phyloP scores from a whole-genome alignment of 1,140 invertebrate species.

The Sinella curviseta region DNA sequence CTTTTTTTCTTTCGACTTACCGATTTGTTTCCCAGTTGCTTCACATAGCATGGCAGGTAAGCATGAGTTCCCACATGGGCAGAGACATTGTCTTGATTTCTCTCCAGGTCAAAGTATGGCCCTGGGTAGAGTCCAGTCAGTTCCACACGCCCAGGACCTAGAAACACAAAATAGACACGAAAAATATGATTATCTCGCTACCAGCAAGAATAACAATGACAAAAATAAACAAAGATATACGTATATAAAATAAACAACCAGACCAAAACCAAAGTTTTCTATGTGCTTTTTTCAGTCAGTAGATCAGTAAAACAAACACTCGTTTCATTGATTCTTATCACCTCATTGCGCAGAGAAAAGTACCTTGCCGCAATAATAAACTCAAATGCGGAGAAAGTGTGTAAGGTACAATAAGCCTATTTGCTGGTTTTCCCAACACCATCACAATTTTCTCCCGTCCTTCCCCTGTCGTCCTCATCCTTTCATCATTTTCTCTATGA shows the following conservation, averaged over 20 bases:
- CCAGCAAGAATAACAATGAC: not conserved
- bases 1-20: conserved; percentile 40
- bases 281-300: not conserved
- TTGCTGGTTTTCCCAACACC: too few relatives aligned
- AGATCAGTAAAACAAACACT: too few relatives aligned
- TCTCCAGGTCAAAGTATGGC: conserved; percentile 48
- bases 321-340: too few relatives aligned
- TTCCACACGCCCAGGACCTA: conserved; percentile 38
- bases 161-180: not conserved
- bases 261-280: not conserved
- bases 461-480: too few relatives aligned
- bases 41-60: conserved; percentile 47
- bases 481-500: too few relatives aligned
- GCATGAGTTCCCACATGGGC: conserved; percentile 45
- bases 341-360: too few relatives aligned
- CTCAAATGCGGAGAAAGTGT: too few relatives aligned
- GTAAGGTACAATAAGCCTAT: too few relatives aligned
- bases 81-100: conserved; percentile 45
- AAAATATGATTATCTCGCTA: not conserved
- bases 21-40: conserved; percentile 49
- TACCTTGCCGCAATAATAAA: too few relatives aligned
- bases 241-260: not conserved
- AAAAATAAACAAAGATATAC: not conserved
- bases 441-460: too few relatives aligned
- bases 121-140: conserved; percentile 45